phyloP scores from a whole-genome alignment of 2,888 invertebrate species.

The Dermolepida albohirtum region DNA sequence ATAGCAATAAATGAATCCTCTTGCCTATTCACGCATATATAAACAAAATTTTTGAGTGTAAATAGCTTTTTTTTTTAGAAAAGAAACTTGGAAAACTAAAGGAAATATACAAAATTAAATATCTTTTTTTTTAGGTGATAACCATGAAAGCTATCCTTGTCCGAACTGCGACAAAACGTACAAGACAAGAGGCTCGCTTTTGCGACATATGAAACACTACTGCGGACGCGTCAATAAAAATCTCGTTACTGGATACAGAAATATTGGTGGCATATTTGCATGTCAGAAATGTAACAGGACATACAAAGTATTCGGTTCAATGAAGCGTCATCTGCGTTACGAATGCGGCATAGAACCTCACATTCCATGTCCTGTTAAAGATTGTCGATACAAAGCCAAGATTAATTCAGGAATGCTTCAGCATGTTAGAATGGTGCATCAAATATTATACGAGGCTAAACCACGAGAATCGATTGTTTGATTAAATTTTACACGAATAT shows the following conservation, averaged over 20 bases:
- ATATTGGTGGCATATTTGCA: conserved; percentile 16
- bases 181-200: conserved; percentile 79
- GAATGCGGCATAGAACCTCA: conserved; percentile 49
- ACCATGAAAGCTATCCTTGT: conserved; percentile 49
- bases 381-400: conserved; percentile 45
- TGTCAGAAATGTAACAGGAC: conserved; percentile 46
- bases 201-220: conserved; percentile 76
- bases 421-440: conserved; percentile 47
- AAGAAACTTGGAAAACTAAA: no score
- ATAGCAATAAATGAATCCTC: no score
- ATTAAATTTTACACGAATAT: neutral
- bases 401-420: conserved; percentile 45
- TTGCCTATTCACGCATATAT: no score
- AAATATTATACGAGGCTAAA: conserved; percentile 8
- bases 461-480: conserved; percentile 10
- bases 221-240: conserved; percentile 64
- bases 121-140: conserved; percentile 12
- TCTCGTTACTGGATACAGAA: conserved; percentile 59
- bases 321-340: conserved; percentile 47
- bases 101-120: neutral
- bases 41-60: no score
- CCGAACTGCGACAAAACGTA: conserved; percentile 58
- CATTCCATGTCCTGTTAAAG: conserved; percentile 49
- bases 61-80: no score
- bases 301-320: conserved; percentile 46